Percentiles rank a stretch among this genome's conserved stretches.
Conservation (phyloP, 2,797 vertebrate species). For the Selene dorsalis region DNA sequence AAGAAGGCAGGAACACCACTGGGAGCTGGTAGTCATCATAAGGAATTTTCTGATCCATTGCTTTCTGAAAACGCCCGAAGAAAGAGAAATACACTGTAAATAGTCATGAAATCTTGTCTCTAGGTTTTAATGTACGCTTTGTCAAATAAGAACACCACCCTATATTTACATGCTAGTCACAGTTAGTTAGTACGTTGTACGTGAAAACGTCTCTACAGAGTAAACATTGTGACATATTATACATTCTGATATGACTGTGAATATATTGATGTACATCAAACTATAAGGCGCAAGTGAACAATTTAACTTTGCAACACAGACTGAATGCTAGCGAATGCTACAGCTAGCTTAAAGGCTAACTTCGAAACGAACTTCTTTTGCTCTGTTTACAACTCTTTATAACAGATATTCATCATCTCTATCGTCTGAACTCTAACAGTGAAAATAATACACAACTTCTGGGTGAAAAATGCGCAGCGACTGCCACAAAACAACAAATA, state of each 20-base stretch:
- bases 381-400: background rate
- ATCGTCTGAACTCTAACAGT: background rate
- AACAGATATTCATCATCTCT: background rate
- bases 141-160: background rate
- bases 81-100: background rate
- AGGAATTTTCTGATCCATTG: constrained; percentile 90
- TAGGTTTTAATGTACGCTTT: background rate
- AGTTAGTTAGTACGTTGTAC: background rate
- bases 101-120: background rate
- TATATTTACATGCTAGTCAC: background rate
- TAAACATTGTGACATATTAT: background rate
- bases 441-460: rapidly evolving
- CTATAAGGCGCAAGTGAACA: background rate
- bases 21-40: constrained; percentile 94
- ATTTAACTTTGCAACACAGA: background rate
- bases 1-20: constrained; percentile 94
- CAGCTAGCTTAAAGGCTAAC: constrained; percentile 35
- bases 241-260: background rate
- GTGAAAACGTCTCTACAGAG: background rate
- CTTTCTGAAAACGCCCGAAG: constrained; percentile 17
- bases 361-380: background rate
- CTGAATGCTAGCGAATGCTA: constrained; percentile 18
- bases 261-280: background rate
- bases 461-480: rapidly evolving
- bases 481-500: background rate